Evolutionary conservation across 2,113 vertebrate genomes (phyloP).

Genomic region (Hypanus sabinus): DNA sequence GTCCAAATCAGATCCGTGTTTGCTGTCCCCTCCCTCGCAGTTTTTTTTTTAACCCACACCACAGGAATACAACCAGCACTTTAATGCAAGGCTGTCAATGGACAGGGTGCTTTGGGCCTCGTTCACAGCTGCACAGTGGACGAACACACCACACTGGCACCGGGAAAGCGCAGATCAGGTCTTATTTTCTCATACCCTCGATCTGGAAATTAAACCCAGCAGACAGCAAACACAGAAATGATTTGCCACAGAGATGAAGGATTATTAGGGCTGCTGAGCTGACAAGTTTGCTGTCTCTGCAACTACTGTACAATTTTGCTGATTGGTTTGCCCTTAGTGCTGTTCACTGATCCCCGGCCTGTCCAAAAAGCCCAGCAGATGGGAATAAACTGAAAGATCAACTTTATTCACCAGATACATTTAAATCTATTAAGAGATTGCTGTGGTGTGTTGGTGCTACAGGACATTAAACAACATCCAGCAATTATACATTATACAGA

Average conservation of each 20-base stretch:
- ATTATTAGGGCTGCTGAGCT: conserved; percentile 10
- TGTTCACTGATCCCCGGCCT: not conserved
- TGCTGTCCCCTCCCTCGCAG: not conserved
- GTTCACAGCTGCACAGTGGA: not conserved
- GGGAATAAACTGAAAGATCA: not conserved
- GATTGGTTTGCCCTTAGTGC: not conserved
- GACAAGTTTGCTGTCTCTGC: conserved; percentile 18
- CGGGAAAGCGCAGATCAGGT: not conserved
- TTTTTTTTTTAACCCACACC: not conserved
- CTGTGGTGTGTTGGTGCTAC: too few relatives aligned
- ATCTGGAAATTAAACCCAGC: not conserved
- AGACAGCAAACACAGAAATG: conserved; percentile 25
- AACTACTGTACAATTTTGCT: not conserved
- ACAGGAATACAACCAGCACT: not conserved
- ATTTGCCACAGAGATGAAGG: not conserved
- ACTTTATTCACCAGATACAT: too few relatives aligned
- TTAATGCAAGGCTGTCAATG: not conserved
- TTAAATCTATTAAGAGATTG: too few relatives aligned
- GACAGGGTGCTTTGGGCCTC: not conserved
- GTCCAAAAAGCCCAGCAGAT: not conserved
- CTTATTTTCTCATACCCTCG: not conserved
- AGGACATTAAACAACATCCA: too few relatives aligned
- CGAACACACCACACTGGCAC: not conserved
- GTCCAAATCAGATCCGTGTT: not conserved
- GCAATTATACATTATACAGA: too few relatives aligned